Evolutionary conservation across 2,797 vertebrate species (phyloP), one percentile per base, ranked within the genome.

Genomic region (Tragelaphus eurycerus): DNA sequence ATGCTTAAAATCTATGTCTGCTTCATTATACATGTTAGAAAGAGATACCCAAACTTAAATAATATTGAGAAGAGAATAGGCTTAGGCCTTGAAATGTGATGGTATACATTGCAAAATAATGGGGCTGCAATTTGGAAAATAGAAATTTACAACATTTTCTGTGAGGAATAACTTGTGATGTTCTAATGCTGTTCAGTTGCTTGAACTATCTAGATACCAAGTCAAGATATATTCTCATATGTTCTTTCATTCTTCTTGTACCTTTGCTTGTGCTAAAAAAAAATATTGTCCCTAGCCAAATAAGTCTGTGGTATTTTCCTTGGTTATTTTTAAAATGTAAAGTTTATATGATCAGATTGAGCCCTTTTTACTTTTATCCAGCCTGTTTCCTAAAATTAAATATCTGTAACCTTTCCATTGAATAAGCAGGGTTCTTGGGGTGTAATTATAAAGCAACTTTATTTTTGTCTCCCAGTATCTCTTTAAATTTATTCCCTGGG

Each of bases 391-490:
- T 97, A 97, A 96, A 97, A 93, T 95, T 96, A 96, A 89, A 86
- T 52, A 96, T 96, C 82, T 48, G 34, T 96, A 95, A 89, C 87
- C 60, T 89, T 97, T 97, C 85, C 83, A 91, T 71, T 96, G 81
- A 95, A 92, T 87, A 96, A 93, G 46, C 52, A 71, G 38, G 12
- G 50, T 93, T 97, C 43, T 57, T 96, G 93, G 59, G 50, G 67
- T 97, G 11, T 94, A 94, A 96, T 96, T 97, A 92, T 95, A 95
- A 94, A 89, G 71, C 54, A 89, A 96, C 88, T 97, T 96, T 95
- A 97, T 95, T 97, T 95, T 96, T 90, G 81, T 96, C 90, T 96
- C 27, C 67, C 16, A 79, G 27, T 60, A 54, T 90, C 50, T 89
- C 43, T 78, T 97, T 76, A 87, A 86, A 86, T 91, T 94, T 94